Evolutionary conservation across 2,797 vertebrate genomes (phyloP), one percentile per base, ranked within the genome.

Genomic region (Hypotaenidia philippensis): DNA sequence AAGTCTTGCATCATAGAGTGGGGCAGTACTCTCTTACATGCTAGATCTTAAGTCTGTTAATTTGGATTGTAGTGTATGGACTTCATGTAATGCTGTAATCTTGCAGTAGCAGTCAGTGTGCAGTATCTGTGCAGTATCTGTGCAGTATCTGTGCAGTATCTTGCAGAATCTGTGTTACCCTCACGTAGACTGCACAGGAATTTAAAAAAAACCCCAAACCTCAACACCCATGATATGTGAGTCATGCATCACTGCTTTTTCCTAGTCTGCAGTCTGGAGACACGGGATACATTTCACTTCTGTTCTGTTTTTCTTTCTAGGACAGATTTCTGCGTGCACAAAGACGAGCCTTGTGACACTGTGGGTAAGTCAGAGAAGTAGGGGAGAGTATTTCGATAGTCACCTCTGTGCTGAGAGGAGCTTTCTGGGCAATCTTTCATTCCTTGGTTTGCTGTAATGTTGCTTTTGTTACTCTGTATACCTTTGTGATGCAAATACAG

Each of bases 311-410:
- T 97, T 97, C 80, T 92, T 98, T 97, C 98, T 98, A 99, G 99
- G 98, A 99, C 99, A 88, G 99, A 99, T 98, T 99, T 99, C 98
- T 99, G 99, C 71, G 99, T 99, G 80, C 99, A 99, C 97, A 99
- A 99, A 98, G 98, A 99, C 13, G 99, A 99, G 86, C 99, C 99
- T 1, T 99, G 99, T 93, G 99, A 99, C 95, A 99, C 99, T n/a
- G 99, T 99, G 61, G 99, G 99, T 99, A 98, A 99, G 99, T 99
- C 57, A 29, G 44, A 63, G 57, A 23, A 69, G 36, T 53, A 83
- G 53, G 60, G 76, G 57, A 87, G 80, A 29, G 26, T 72, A 11
- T 70, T 88, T 81, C 55, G 31, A 32, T 71, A 26, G 53, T 53
- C 88, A 82, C 1, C 34, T 63, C 68, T 50, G 12, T 72, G 64